Base-by-base conservation (phyloP, 2,113 vertebrate genomes). In the Leucosticte australis region DNA sequence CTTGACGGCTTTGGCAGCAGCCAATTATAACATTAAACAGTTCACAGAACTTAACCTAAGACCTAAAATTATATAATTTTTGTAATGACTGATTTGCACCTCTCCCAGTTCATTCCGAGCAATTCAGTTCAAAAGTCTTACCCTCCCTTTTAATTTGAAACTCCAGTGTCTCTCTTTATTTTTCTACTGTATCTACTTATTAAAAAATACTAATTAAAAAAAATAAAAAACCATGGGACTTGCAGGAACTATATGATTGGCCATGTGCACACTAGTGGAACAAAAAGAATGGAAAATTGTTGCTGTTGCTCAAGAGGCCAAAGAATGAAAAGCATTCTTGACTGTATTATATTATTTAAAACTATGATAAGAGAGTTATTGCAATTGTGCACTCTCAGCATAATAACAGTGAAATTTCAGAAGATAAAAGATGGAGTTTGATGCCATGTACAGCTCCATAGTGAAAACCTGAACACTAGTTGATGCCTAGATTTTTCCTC, bases 1-100 rank as follows among this genome's bases (percentile, higher is more conserved):
- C 95, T 97, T 98, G 97, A 98, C 7, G 94, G 96, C 75, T 95
- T 94, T 97, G 97, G 95, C 97, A 98, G 97, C 96, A 97, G 90
- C 97, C 96, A 98, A 98, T 98, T 98, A 98, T 97, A 97, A 98
- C 96, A 97, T 97, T 98, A 98, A 98, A 97, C 97, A 98, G 98
- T 96, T 98, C 97, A 96, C 92, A 93, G 97, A 97, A 97, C 89
- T 97, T 98, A 97, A 98, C 95, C 95, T 96, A 96, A 96, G 95
- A 94, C 96, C 96, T 95, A 92, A 97, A 97, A 98, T 96, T 97
- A 95, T 92, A 96, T 97, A 90, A 97, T 97, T 97, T 97, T 98
- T 97, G 94, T 97, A 96, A 97, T 97, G 96, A 95, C 93, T 98
- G 96, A 95, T 97, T 97, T 94, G 49, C 94, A 92, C 94, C 83